Conservation (phyloP, 2,797 vertebrate genomes). For the Taeniopygia guttata region DNA sequence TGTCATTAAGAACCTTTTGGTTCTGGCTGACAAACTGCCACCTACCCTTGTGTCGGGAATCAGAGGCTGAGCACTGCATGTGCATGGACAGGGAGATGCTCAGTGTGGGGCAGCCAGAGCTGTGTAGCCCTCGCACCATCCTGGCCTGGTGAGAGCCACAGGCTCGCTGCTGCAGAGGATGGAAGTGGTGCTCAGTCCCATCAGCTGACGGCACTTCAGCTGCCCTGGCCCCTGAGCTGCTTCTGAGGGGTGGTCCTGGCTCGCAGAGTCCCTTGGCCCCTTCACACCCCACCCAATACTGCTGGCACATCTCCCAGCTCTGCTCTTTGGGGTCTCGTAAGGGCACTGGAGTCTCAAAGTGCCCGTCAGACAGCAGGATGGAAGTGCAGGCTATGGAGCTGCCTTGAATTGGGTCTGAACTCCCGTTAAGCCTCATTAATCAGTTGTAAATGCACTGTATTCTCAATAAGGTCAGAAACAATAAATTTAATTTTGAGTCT, state of each 20-base stretch:
- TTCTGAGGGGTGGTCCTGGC: neutral
- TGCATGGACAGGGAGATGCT: neutral
- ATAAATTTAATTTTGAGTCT: slow-evolving; percentile 56
- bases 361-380: slow-evolving; percentile 50
- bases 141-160: neutral
- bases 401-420: slow-evolving; percentile 42
- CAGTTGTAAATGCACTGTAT: slow-evolving; percentile 33
- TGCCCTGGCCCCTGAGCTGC: neutral
- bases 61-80: neutral
- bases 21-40: neutral
- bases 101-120: neutral
- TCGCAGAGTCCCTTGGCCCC: neutral
- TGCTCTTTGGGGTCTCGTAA: neutral
- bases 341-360: neutral
- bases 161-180: neutral
- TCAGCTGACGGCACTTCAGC: neutral
- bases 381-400: slow-evolving; percentile 42
- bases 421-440: slow-evolving; percentile 41
- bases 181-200: neutral
- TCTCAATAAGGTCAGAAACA: slow-evolving; percentile 48
- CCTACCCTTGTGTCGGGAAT: neutral
- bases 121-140: neutral
- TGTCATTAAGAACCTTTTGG: slow-evolving; percentile 38
- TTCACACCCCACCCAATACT: neutral
- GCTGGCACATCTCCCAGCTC: slow-evolving; percentile 25